Conservation (phyloP, 2,888 invertebrate genomes). For the Drosophila neutralis region DNA sequence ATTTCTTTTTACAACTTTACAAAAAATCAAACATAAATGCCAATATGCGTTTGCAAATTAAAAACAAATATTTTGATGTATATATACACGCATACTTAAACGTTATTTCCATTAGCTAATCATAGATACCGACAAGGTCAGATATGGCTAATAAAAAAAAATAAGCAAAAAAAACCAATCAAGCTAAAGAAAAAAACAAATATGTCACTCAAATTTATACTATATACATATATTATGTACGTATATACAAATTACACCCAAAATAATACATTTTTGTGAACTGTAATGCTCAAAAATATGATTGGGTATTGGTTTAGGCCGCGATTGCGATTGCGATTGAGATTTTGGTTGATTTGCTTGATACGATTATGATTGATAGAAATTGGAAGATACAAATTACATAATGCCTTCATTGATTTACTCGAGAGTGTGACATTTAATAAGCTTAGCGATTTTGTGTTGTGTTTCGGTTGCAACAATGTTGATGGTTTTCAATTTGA, state of each 20-base stretch:
- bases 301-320: conserved; percentile 15
- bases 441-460: conserved; percentile 31
- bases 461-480: conserved; percentile 12
- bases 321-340: conserved; percentile 6
- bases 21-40: conserved; percentile 31
- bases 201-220: conserved; percentile 55
- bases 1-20: conserved; percentile 75
- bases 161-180: not conserved
- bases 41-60: conserved; percentile 55
- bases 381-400: not conserved
- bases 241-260: conserved; percentile 9
- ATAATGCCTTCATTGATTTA: conserved; percentile 32
- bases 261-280: conserved; percentile 25
- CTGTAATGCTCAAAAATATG: conserved; percentile 35
- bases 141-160: conserved; percentile 6
- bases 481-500: conserved; percentile 22
- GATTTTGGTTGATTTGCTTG: conserved; percentile 16
- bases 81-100: conserved; percentile 60
- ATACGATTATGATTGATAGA: not conserved
- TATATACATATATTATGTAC: conserved; percentile 11
- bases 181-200: conserved; percentile 15
- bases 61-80: conserved; percentile 68
- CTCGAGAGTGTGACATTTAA: conserved; percentile 15
- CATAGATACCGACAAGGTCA: conserved; percentile 38
- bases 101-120: conserved; percentile 66